Conservation (phyloP, 2,888 invertebrate species). For the Mesochorus sp. region DNA sequence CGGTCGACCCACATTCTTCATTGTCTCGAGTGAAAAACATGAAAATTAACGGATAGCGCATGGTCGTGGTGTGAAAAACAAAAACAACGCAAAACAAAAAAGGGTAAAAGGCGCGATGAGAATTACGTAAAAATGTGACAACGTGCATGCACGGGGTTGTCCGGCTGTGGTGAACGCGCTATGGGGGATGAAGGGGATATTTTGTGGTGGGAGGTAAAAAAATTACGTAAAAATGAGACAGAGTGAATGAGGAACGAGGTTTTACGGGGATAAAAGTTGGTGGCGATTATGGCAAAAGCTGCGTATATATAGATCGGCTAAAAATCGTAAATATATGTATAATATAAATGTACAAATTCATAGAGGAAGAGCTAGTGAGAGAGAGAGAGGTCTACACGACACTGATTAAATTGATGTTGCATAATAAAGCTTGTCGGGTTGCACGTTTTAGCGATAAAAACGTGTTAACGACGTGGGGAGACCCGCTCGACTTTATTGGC, state of each 20-base stretch:
- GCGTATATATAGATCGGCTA: not conserved
- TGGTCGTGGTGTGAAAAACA: not conserved
- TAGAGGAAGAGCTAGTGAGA: slow-evolving; percentile 1
- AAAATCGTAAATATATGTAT: slow-evolving; percentile 7
- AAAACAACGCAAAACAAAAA: not conserved
- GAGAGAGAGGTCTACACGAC: slow-evolving; percentile 46
- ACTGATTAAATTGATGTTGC: slow-evolving; percentile 66
- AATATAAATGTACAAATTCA: slow-evolving; percentile 27
- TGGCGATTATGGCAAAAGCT: not conserved
- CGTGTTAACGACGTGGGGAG: slow-evolving; percentile 52
- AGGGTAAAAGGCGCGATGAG: slow-evolving; percentile 10
- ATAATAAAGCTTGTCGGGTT: slow-evolving; percentile 62
- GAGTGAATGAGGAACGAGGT: slow-evolving; percentile 25
- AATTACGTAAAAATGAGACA: slow-evolving; percentile 50
- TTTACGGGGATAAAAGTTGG: slow-evolving; percentile 49
- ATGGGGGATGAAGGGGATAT: not conserved
- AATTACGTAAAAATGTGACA: slow-evolving; percentile 26
- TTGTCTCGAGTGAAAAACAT: too few relatives aligned
- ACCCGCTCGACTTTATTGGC: slow-evolving; percentile 66
- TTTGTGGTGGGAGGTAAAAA: slow-evolving; percentile 1
- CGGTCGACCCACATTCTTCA: too few relatives aligned
- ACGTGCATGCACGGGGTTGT: not conserved
- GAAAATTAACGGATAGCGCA: not conserved
- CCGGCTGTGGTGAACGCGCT: slow-evolving; percentile 27
- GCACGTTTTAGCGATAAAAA: slow-evolving; percentile 65